Evolutionary conservation across 2,888 invertebrate species (phyloP).

Genomic region (Loripinus fragilis): DNA sequence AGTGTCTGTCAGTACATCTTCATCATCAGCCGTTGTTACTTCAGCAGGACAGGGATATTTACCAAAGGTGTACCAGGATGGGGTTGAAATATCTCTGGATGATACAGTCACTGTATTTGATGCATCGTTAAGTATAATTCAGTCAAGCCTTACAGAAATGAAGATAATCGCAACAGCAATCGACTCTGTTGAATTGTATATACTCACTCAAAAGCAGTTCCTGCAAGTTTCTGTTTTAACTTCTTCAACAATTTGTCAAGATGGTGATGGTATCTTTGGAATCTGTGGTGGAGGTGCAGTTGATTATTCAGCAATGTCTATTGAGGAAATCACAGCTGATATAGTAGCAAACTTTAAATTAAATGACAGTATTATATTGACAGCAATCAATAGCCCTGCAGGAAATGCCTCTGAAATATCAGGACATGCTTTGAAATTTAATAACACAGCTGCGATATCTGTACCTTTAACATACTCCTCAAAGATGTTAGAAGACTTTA

Average conservation of each 20-base stretch:
- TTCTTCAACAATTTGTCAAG: constrained; percentile 45
- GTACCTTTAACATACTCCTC: constrained; percentile 44
- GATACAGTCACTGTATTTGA: constrained; percentile 30
- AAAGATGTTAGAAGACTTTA: constrained; percentile 51
- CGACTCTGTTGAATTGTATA: constrained; percentile 35
- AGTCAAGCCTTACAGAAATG: constrained; percentile 49
- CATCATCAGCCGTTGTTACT: constrained; percentile 48
- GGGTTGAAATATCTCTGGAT: constrained; percentile 23
- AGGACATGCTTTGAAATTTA: constrained; percentile 67
- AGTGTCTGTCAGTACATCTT: constrained; percentile 51
- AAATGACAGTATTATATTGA: constrained; percentile 47
- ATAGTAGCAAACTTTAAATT: constrained; percentile 43
- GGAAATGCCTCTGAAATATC: constrained; percentile 37
- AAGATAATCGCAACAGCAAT: constrained; percentile 39
- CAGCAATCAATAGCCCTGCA: constrained; percentile 38
- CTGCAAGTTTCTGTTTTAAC: constrained; percentile 55
- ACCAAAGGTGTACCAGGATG: constrained; percentile 53
- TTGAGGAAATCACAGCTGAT: constrained; percentile 40
- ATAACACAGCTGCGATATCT: constrained; percentile 61
- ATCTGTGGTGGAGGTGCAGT: constrained; percentile 46
- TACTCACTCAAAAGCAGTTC: constrained; percentile 52
- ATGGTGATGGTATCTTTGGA: constrained; percentile 62
- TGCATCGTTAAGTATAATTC: constrained; percentile 39
- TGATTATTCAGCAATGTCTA: constrained; percentile 52
- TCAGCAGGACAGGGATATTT: constrained; percentile 57